Base-by-base conservation (phyloP, 2,113 vertebrate genomes). In the Motacilla alba region DNA sequence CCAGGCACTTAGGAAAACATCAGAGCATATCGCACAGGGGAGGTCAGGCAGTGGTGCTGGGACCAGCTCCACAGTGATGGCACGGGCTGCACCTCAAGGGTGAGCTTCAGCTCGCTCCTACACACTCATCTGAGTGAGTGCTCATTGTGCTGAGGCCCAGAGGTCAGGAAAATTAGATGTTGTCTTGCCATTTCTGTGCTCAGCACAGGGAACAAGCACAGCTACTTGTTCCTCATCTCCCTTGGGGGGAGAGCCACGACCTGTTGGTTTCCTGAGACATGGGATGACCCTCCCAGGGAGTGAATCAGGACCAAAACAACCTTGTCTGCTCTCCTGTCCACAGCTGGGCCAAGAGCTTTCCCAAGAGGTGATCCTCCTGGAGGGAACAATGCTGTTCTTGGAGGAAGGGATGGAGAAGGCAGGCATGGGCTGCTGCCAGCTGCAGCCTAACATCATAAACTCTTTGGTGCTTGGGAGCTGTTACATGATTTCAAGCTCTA, bases 1-100 rank as follows among this genome's bases (percentile, higher is more conserved):
- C 70, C 76, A 88, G 89, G 87, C 83, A 86, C 69, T 95, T 23
- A 87, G 93, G n/a, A 83, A 64, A 64, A 89, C 59, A 92, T 9
- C 7, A 2, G 84, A 92, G 83, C 66, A 43, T 67, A 56, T 90
- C 80, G 2, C 67, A 31, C 89, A 50, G 56, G 59, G 5, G 59
- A 93, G 82, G 67, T 83, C 84, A 83, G 79, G 90, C 46, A 50
- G 59, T 1, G 3, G 37, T 26, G 11, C 13, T 46, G 66, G 62
- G 72, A 83, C 27, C 50, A 56, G 75, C 64, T 62, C 90, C 83
- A n/a, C 59, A 95, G 81, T 1, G n/a, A 37, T 37, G 81, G 69
- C 59, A 49, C 1, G 17, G 74, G n/a, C 69, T 88, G 70, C 46
- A 27, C 46, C 89, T 72, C 72, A 53, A 75, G 79, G 84, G 70